Evolutionary conservation across 2,888 invertebrate genomes (phyloP).

Genomic region (Hermaeophaga mercurialis): DNA sequence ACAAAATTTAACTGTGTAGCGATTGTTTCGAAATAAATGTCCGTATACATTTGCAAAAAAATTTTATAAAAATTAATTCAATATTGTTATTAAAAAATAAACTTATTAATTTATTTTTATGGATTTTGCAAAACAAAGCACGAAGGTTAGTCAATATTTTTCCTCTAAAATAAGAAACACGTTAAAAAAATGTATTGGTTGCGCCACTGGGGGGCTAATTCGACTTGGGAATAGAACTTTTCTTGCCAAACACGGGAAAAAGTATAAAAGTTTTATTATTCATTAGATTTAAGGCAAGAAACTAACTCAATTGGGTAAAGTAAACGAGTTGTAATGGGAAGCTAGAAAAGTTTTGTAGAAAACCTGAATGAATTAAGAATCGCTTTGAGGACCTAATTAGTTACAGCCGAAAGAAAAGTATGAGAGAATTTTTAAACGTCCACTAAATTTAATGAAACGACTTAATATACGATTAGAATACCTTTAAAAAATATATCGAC

Average conservation of each 20-base stretch:
- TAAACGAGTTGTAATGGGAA: conserved; percentile 18
- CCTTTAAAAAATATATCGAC: background rate
- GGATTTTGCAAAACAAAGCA: background rate
- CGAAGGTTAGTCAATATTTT: background rate
- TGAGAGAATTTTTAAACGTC: too few relatives aligned
- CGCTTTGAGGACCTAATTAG: conserved; percentile 4
- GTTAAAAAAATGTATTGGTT: background rate
- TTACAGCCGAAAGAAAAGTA: background rate
- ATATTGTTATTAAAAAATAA: too few relatives aligned
- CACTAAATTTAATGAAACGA: too few relatives aligned
- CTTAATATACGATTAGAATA: too few relatives aligned
- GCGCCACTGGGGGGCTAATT: background rate
- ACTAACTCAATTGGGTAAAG: conserved; percentile 13
- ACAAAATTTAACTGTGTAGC: too few relatives aligned
- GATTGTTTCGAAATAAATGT: too few relatives aligned
- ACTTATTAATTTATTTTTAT: too few relatives aligned
- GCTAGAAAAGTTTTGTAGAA: conserved; percentile 10
- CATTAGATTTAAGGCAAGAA: conserved; percentile 17
- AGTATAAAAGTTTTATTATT: conserved; percentile 19
- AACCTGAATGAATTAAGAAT: background rate
- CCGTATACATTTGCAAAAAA: too few relatives aligned
- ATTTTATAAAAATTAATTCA: too few relatives aligned
- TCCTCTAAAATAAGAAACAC: too few relatives aligned
- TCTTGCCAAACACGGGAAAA: conserved; percentile 2
- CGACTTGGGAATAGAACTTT: conserved; percentile 6